phyloP scores from a whole-genome alignment of 1,140 invertebrate species.

The Gyrodactylus salaris region DNA sequence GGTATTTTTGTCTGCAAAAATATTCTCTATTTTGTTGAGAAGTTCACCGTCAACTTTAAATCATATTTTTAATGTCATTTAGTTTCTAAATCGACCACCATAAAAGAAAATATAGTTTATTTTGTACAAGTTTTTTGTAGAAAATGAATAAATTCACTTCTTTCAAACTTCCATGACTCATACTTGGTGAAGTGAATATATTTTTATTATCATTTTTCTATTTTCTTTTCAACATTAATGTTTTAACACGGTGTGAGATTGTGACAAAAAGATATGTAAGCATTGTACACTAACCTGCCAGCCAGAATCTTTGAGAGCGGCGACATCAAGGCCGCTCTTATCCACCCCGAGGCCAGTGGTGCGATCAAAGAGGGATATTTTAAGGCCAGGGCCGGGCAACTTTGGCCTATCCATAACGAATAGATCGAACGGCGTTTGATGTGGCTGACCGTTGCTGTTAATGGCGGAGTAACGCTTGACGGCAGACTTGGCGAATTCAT shows the following conservation, averaged over 20 bases:
- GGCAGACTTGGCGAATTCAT: background rate
- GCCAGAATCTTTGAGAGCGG: background rate
- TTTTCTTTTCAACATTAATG: too few species aligned
- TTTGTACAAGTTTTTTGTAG: too few species aligned
- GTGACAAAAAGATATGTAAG: background rate
- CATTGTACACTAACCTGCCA: constrained; percentile 2
- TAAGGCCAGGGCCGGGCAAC: background rate
- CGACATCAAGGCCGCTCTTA: background rate
- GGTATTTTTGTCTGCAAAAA: too few species aligned
- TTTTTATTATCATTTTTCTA: too few species aligned
- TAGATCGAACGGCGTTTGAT: background rate
- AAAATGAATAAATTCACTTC: too few species aligned
- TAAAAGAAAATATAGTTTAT: too few species aligned
- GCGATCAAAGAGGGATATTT: background rate
- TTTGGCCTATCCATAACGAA: background rate
- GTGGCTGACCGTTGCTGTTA: background rate
- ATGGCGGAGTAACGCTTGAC: background rate
- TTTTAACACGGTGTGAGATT: too few species aligned
- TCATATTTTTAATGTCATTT: background rate
- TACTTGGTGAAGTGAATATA: too few species aligned
- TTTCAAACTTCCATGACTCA: too few species aligned
- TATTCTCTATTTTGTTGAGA: too few species aligned
- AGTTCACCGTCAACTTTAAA: too few species aligned
- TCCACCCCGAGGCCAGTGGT: background rate
- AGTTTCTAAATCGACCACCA: background rate